These are phyloP conservation scores for Centropus bengalensis DNA, from an alignment of 2,113 vertebrate species.

Conservation along the genomic window DNA sequence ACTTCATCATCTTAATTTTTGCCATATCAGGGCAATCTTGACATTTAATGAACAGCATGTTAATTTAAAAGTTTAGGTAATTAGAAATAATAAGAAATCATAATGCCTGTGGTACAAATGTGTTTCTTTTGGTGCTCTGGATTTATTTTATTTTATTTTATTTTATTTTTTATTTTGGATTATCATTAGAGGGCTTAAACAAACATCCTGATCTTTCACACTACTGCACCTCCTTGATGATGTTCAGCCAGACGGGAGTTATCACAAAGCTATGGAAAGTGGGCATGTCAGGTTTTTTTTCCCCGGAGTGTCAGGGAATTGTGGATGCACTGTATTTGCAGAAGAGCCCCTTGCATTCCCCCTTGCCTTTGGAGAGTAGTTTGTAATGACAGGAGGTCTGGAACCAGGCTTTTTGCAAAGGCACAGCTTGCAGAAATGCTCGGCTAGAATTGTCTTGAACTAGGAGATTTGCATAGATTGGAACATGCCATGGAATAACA, in stretches of 20 bases:
- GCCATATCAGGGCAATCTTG: background rate
- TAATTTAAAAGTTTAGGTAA: conserved; percentile 49
- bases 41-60: conserved; percentile 49
- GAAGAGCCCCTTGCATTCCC: background rate
- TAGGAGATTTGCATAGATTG: background rate
- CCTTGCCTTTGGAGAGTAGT: background rate
- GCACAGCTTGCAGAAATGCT: background rate
- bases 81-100: conserved; percentile 47
- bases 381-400: background rate
- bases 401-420: background rate
- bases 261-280: background rate
- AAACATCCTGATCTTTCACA: background rate
- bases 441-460: background rate
- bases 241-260: background rate
- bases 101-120: background rate
- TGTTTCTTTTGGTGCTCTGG: background rate
- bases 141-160: background rate
- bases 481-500: background rate
- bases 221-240: background rate
- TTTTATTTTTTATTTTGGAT: background rate
- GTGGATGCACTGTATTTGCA: background rate
- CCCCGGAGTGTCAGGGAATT: background rate
- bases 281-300: background rate
- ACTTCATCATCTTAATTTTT: background rate
- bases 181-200: conserved; percentile 25